Percentiles rank a stretch among this genome's conserved stretches.
phyloP scores from a whole-genome alignment of 2,797 vertebrate species.

The Tauraco hartlaubi region DNA sequence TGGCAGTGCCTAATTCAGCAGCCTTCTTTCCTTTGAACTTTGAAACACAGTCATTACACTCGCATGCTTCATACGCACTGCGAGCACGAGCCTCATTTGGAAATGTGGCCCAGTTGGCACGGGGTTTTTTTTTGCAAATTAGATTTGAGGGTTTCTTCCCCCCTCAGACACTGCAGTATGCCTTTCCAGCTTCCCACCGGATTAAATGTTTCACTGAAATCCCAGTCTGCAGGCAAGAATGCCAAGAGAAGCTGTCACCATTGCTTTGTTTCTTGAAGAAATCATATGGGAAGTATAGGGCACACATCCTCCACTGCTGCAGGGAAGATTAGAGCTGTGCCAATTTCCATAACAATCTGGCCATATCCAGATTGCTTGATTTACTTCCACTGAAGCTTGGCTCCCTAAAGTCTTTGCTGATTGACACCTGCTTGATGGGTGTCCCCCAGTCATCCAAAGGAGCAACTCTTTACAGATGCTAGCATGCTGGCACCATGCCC shows the following conservation, averaged over 20 bases:
- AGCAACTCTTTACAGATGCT: neutral
- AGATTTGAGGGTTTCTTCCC: neutral
- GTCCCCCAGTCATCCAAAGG: neutral
- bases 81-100: neutral
- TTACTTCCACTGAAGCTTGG: neutral
- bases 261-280: neutral
- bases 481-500: neutral
- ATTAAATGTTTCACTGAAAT: neutral
- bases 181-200: neutral
- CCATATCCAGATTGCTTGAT: neutral
- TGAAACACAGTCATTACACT: neutral
- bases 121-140: neutral
- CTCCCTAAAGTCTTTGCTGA: neutral
- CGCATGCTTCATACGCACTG: accelerated
- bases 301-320: neutral
- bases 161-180: neutral
- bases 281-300: accelerated
- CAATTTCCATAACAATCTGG: neutral
- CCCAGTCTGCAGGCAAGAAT: neutral
- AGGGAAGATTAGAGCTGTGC: neutral
- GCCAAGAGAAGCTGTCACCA: neutral
- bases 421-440: neutral
- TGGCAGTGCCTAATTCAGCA: neutral
- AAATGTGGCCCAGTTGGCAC: neutral
- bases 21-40: neutral